phyloP scores from a whole-genome alignment of 2,113 vertebrate species.

The Malurus cyaneus region DNA sequence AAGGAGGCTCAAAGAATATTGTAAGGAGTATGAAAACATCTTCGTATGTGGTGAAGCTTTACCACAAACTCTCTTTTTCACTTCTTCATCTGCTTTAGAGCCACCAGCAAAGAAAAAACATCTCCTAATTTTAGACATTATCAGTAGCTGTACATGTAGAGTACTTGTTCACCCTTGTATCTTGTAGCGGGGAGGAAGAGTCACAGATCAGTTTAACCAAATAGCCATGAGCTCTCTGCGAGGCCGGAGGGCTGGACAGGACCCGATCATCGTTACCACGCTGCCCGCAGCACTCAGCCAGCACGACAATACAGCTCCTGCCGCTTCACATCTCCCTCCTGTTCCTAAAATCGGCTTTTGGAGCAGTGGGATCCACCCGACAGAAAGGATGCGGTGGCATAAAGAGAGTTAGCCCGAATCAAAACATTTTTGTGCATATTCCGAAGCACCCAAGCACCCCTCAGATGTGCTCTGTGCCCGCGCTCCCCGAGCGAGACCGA shows the following conservation, averaged over 20 bases:
- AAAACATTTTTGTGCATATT: fast-evolving
- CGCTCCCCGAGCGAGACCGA: too few relatives aligned
- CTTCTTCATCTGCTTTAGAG: neutral
- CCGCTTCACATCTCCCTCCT: fast-evolving
- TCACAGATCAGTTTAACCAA: fast-evolving
- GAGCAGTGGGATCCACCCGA: neutral
- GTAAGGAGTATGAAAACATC: neutral
- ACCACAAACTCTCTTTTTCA: neutral
- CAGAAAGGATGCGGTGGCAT: neutral
- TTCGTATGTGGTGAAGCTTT: fast-evolving
- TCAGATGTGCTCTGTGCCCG: neutral
- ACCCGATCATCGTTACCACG: fast-evolving
- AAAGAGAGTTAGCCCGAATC: fast-evolving
- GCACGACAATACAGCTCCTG: fast-evolving
- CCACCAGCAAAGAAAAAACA: neutral
- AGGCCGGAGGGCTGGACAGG: neutral
- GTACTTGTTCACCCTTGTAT: neutral
- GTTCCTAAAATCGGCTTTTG: neutral
- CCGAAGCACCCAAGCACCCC: too few relatives aligned
- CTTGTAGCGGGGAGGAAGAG: neutral
- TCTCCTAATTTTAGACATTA: neutral
- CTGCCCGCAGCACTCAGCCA: fast-evolving
- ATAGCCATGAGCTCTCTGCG: fast-evolving
- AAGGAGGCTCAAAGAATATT: neutral
- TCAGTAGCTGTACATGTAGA: neutral